A percentile compares a stretch with the other conserved stretches of the same genome.
These are phyloP conservation scores for Petromus typicus DNA, from an alignment of 2,113 vertebrate genomes.

Conservation along the genomic window DNA sequence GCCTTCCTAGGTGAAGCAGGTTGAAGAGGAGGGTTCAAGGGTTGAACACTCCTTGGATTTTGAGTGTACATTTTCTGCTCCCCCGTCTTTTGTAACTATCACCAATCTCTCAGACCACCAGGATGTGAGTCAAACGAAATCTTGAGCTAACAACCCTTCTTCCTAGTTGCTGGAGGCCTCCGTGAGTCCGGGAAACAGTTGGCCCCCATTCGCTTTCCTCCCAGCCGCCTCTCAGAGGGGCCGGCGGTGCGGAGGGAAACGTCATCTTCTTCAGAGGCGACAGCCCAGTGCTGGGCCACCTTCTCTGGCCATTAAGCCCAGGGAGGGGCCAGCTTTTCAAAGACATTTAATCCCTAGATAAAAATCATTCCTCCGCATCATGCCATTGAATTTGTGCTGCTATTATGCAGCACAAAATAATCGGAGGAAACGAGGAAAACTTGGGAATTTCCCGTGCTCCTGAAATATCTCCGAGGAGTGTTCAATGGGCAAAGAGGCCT, in stretches of 20 bases:
- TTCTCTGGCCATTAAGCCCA: conserved; percentile 18
- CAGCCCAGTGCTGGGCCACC: conserved; percentile 35
- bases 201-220: conserved; percentile 47
- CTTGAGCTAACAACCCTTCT: conserved; percentile 23
- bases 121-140: conserved; percentile 69
- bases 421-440: conserved; percentile 83
- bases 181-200: conserved; percentile 19
- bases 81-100: background rate
- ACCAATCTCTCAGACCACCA: conserved; percentile 31
- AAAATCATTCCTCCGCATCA: conserved; percentile 77
- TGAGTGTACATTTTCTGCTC: background rate
- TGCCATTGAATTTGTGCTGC: conserved; percentile 77
- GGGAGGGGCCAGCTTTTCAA: conserved; percentile 74
- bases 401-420: conserved; percentile 79
- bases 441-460: conserved; percentile 84
- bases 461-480: conserved; percentile 73
- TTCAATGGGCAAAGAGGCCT: background rate
- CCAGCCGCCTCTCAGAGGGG: background rate
- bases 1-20: background rate
- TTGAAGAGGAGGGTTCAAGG: background rate
- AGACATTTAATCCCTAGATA: conserved; percentile 79
- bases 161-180: background rate
- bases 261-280: background rate
- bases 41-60: too few relatives aligned
- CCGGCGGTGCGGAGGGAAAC: background rate